Evolutionary conservation across 1,140 invertebrate genomes (phyloP).

Genomic region (Drosophila tropicalis): DNA sequence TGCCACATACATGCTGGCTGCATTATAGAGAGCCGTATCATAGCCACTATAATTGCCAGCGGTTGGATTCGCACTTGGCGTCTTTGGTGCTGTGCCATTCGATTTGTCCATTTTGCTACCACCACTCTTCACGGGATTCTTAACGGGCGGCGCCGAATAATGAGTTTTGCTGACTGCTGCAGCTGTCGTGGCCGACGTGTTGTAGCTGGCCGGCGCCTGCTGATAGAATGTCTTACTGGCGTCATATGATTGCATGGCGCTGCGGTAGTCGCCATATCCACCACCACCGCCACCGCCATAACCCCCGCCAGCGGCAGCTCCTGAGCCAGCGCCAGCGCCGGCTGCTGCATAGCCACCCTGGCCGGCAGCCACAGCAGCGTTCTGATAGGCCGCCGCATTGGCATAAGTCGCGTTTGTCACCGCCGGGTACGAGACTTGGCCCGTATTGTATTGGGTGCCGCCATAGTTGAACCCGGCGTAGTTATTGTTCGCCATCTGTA

Average conservation of each 20-base stretch:
- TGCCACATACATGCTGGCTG: conserved; percentile 95
- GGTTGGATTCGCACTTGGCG: conserved; percentile 71
- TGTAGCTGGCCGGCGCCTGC: conserved; percentile 85
- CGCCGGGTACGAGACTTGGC: conserved; percentile 77
- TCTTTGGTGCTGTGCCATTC: conserved; percentile 60
- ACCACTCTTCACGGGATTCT: conserved; percentile 73
- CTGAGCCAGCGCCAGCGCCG: conserved; percentile 85
- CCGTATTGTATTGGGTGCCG: conserved; percentile 92
- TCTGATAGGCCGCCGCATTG: conserved; percentile 77
- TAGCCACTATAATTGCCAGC: conserved; percentile 90
- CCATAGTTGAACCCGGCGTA: conserved; percentile 96
- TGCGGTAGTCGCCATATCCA: conserved; percentile 88
- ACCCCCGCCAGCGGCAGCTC: conserved; percentile 85
- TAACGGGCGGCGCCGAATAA: conserved; percentile 84
- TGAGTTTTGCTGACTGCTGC: conserved; percentile 84
- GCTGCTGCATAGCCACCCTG: conserved; percentile 65
- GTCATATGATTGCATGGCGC: conserved; percentile 86
- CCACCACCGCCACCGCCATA: conserved; percentile 85
- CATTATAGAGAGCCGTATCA: conserved; percentile 96
- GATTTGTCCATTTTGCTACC: conserved; percentile 72
- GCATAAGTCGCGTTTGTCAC: conserved; percentile 81
- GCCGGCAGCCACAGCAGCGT: conserved; percentile 77
- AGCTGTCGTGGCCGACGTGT: conserved; percentile 83
- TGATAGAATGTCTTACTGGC: conserved; percentile 88
- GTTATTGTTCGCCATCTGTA: conserved; percentile 93